Evolutionary conservation across 2,888 invertebrate genomes (phyloP), one percentile per base, ranked within the genome.

Genomic region (Craniophora ligustri): DNA sequence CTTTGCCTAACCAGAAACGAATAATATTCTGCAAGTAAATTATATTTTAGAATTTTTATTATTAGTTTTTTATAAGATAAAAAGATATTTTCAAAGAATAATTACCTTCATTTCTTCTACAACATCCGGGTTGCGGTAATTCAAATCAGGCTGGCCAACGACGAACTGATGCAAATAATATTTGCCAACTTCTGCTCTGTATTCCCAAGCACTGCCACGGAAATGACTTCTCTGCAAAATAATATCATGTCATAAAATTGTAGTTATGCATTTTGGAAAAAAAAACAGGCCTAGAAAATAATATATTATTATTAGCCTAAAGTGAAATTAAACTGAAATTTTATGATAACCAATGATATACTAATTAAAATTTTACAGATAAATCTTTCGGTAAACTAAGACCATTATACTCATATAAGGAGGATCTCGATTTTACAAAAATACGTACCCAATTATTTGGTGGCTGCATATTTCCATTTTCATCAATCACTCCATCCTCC

Each of bases 1-100:
- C 98, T 80, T 95, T 95, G 7, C 95, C 94, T 44, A 98, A 79
- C 98, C 98, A 99, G 78, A 95, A 98, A 19, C 92, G 91, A 30
- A 98, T 85, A 1, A 96, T 94, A 1, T 95, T 93, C 96, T 91
- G 63, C 49, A 83, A 84, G 53, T 1, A 34, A 16, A 23, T 41
- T 55, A 13, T 6, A n/a, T 23, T 6, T 30, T 21, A 10, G 18
- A 21, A 2, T 10, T 1, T 1, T 18, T 1, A 23, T n/a, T n/a
- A n/a, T n/a, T n/a, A n/a, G n/a, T n/a, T n/a, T n/a, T n/a, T n/a
- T n/a, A n/a, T n/a, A n/a, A n/a, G n/a, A n/a, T n/a, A n/a, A n/a
- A 4, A 21, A 26, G n/a, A n/a, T n/a, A 4, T 4, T 1, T n/a
- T 26, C 4, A 1, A n/a, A n/a, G n/a, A 3, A 26, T n/a, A 1